Conservation (phyloP, 2,888 invertebrate genomes). For the Schrankia costaestrigalis region DNA sequence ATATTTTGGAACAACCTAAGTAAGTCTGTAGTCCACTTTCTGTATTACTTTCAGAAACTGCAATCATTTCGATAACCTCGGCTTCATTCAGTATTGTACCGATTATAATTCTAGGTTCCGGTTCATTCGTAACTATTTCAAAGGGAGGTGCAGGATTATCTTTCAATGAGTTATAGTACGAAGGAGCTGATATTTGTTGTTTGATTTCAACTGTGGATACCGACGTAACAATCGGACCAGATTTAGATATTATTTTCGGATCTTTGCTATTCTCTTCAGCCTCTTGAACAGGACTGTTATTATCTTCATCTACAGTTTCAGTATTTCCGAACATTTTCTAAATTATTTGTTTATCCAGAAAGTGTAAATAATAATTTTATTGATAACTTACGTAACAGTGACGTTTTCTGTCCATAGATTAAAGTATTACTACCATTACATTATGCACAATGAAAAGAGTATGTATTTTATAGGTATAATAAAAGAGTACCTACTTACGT, state of each 20-base stretch:
- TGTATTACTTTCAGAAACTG: constrained; percentile 40
- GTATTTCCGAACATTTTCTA: neutral
- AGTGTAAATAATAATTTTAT: too few relatives aligned
- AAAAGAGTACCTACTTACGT: too few relatives aligned
- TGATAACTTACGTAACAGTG: too few relatives aligned
- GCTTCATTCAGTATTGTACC: constrained; percentile 49
- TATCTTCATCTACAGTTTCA: neutral
- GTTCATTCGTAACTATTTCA: constrained; percentile 38
- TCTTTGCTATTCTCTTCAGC: neutral
- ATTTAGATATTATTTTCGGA: constrained; percentile 36
- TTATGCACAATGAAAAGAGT: too few relatives aligned
- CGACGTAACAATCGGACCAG: constrained; percentile 38
- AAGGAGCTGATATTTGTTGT: constrained; percentile 62
- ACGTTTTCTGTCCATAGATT: too few relatives aligned
- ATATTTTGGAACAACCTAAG: constrained; percentile 37
- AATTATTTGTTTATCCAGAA: too few relatives aligned
- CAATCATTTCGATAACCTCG: constrained; percentile 56
- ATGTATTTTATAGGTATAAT: too few relatives aligned
- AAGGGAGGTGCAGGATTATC: constrained; percentile 65
- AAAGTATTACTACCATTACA: too few relatives aligned
- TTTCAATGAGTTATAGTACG: constrained; percentile 56
- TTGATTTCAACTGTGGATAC: constrained; percentile 24
- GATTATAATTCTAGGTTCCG: constrained; percentile 44
- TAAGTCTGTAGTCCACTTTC: constrained; percentile 39
- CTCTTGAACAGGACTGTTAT: too few relatives aligned